A percentile compares a stretch with the other conserved stretches of the same genome.
Evolutionary conservation across 2,888 invertebrate genomes (phyloP).

Genomic region (Phyto melanocephala): DNA sequence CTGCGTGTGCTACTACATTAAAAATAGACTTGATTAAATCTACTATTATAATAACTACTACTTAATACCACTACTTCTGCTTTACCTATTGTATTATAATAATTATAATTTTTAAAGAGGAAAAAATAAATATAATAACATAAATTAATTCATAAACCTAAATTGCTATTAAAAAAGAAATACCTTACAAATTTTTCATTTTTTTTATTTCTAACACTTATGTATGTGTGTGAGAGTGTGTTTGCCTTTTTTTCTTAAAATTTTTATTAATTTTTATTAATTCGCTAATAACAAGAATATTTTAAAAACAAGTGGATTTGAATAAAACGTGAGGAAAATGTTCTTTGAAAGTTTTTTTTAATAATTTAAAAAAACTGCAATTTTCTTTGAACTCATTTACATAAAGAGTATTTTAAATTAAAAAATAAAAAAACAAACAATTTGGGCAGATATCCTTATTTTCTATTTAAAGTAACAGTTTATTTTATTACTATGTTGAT

Average conservation of each 20-base stretch:
- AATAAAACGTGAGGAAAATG: no score
- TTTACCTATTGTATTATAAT: constrained; percentile 59
- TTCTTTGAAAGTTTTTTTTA: no score
- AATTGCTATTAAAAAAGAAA: constrained; percentile 15
- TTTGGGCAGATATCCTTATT: no score
- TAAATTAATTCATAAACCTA: constrained; percentile 9
- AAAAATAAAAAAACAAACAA: no score
- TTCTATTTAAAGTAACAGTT: no score
- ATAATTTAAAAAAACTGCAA: no score
- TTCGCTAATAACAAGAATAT: constrained; percentile 18
- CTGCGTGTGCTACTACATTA: constrained; percentile 65
- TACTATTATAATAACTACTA: constrained; percentile 47
- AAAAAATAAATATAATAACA: constrained; percentile 10
- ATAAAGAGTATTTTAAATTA: no score
- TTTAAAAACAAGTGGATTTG: constrained; percentile 2
- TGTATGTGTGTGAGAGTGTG: constrained; percentile 35
- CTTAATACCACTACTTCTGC: constrained; percentile 11
- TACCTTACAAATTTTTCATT: constrained; percentile 15
- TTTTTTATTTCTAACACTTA: background rate
- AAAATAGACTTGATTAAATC: constrained; percentile 56
- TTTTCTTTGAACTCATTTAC: no score
- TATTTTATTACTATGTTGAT: no score
- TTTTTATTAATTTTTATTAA: background rate
- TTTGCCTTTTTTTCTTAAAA: background rate
- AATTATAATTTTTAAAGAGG: constrained; percentile 22